Base-by-base conservation (phyloP, 2,888 invertebrate genomes). In the Stenolophus ochropezus region DNA sequence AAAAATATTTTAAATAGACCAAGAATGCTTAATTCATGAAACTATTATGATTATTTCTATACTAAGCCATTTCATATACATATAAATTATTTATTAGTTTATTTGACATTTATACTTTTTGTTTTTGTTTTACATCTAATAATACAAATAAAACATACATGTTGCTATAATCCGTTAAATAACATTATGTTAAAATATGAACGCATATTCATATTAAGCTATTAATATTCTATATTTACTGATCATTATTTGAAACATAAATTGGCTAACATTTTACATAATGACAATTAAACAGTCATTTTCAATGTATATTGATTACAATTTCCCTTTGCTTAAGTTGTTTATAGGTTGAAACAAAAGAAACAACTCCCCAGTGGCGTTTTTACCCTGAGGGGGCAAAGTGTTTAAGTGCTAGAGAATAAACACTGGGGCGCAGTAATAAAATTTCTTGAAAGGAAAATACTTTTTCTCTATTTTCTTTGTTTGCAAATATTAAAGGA, bases 371-470 rank as follows among this genome's bases (percentile, higher is more conserved):
- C 69, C 42, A 69, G 21, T 69, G 69, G 42, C 33, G 33, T 21
- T 18, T 18, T 20, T 18, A 42, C 14, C 65, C 21, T 25, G 65
- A 65, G 61, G 61, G 61, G 69, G 69, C 42, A 69, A 33, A 69
- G 69, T 69, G 69, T 42, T 69, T 33, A 33, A 69, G 61, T 61
- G 23, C 61, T 2, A 11, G 21, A 58, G 1, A 2, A 58, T 58
- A 58, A 58, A 21, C 58, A 23, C 58, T 25, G 23, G 58, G 58
- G 56, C 23, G 21, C n/a, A 20, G 20, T 18, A 20, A 20, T 53
- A 53, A 53, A 53, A 20, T 53, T 53, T 53, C 18, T 8, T 8
- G 20, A 18, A 53, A 51, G 18, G 53, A 6, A 53, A 53, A 53
- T 53, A 53, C 4, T 16, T 20, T 53, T 53, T 8, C 4, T 3